phyloP scores from a whole-genome alignment of 2,113 vertebrate genomes.

The Trochalopteron elliotii region DNA sequence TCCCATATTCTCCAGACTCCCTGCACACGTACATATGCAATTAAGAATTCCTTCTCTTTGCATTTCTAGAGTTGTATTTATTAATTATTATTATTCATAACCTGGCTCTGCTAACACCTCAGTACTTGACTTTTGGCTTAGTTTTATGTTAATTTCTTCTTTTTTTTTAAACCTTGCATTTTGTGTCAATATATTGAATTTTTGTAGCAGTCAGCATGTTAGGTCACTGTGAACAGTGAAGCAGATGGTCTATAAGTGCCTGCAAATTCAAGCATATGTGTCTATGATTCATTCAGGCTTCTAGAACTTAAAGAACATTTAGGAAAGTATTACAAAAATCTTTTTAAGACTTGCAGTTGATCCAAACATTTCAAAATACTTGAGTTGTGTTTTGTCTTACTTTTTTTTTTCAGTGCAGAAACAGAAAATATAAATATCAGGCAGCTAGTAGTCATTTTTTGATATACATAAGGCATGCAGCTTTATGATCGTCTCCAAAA shows the following conservation, averaged over 20 bases:
- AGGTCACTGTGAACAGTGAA: not conserved
- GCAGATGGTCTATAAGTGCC: not conserved
- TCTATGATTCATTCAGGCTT: not conserved
- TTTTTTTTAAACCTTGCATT: not conserved
- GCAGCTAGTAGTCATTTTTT: not conserved
- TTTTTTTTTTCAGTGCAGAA: not conserved
- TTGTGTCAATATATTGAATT: not conserved
- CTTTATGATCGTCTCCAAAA: not conserved
- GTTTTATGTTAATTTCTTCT: not conserved
- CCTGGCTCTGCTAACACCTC: not conserved
- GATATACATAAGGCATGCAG: not conserved
- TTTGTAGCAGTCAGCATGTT: not conserved
- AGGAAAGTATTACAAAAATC: not conserved
- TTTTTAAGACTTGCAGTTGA: not conserved
- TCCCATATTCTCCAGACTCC: not conserved
- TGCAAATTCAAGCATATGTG: not conserved
- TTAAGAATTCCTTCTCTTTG: not conserved
- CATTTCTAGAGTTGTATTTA: not conserved
- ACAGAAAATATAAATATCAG: not conserved
- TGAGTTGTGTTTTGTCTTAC: not conserved
- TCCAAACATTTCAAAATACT: not conserved
- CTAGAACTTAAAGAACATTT: not conserved
- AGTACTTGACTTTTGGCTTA: not conserved
- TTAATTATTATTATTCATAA: not conserved
- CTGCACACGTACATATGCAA: not conserved